These are phyloP conservation scores for Nomada lathburiana DNA, from an alignment of 2,888 invertebrate genomes.

Conservation along the genomic window DNA sequence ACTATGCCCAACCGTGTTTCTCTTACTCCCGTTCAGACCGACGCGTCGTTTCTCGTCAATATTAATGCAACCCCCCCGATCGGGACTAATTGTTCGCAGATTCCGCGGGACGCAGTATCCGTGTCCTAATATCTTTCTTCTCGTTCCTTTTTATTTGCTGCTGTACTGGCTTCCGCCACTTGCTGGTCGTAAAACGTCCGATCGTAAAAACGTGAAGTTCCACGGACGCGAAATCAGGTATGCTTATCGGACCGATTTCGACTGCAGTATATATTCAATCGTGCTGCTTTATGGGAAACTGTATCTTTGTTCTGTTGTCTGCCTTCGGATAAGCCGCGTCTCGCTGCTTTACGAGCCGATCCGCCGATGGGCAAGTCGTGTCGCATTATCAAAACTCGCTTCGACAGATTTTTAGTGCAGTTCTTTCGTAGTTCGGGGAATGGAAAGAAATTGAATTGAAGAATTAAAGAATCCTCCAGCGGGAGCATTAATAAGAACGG, in stretches of 20 bases:
- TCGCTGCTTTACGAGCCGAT: constrained; percentile 42
- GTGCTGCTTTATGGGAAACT: constrained; percentile 24
- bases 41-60: constrained; percentile 28
- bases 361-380: constrained; percentile 14
- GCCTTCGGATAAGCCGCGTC: constrained; percentile 25
- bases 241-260: constrained; percentile 43
- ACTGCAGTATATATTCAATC: constrained; percentile 24
- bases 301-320: constrained; percentile 25
- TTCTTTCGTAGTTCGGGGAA: background rate
- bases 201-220: constrained; percentile 41
- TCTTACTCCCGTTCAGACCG: background rate
- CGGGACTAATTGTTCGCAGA: constrained; percentile 34
- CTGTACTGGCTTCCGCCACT: background rate
- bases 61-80: constrained; percentile 33
- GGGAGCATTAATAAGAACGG: constrained; percentile 14
- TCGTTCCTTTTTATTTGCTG: too few relatives aligned
- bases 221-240: constrained; percentile 28
- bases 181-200: constrained; percentile 42
- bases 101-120: background rate
- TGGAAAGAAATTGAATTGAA: background rate
- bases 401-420: background rate
- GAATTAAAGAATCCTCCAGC: constrained; percentile 20
- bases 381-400: constrained; percentile 14
- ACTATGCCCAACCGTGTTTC: background rate
- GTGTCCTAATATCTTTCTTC: background rate